Base-by-base conservation (phyloP, 2,888 invertebrate species). In the Tineola bisselliella region DNA sequence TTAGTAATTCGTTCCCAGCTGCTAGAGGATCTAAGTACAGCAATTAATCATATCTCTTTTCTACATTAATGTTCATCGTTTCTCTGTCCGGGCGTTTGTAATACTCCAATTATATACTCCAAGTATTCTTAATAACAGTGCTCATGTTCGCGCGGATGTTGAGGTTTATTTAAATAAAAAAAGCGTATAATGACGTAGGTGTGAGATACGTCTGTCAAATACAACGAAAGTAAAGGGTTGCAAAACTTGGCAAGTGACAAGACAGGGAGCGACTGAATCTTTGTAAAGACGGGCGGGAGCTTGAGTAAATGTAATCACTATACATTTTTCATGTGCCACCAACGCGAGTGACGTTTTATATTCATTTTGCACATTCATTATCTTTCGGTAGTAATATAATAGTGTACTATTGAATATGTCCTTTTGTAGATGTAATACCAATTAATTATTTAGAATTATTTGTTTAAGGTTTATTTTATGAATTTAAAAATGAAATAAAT, bases 251-350 rank as follows among this genome's bases (percentile, higher is more conserved):
- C 56, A 56, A 56, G 56, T 56, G 56, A 56, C 56, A 56, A 1
- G n/a, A 19, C 18, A 11, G 52, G 18, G 25, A 25, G 25, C 8
- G 30, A 11, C 30, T 48, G 48, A 48, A 48, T 48, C 15, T n/a
- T 56, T 56, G 56, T 56, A 56, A 56, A 18, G 19, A 11, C 56
- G 56, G 18, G 56, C 56, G 59, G 44, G n/a, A 5, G 15, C 25
- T 13, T 59, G 44, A 59, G 44, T 59, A 59, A 59, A 59, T 59
- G 59, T 44, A 59, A 59, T 59, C 59, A 18, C 44, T 18, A 19
- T 59, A 17, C 59, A 59, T 59, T 59, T 59, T 59, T 59, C 59
- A 56, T 56, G 56, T 56, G 25, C 56, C 56, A 13, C 10, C 18
- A n/a, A n/a, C 10, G 18, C n/a, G n/a, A n/a, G 48, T 18, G 56